Evolutionary conservation across 2,888 invertebrate genomes (phyloP).

Genomic region (Heliothis peltigera): DNA sequence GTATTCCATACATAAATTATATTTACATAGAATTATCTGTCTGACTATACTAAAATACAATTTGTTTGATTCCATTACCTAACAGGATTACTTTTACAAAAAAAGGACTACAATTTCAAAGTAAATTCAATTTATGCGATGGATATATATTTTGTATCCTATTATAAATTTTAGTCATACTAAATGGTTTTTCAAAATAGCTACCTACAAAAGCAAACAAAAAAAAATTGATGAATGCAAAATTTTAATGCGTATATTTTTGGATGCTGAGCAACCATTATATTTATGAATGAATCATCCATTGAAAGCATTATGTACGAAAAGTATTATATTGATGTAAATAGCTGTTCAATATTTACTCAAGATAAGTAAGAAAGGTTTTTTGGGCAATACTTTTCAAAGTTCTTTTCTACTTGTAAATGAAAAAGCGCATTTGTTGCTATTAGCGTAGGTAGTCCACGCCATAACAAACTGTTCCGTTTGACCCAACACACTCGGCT

Average conservation of each 20-base stretch:
- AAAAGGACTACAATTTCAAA: too few species aligned
- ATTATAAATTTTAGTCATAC: neutral
- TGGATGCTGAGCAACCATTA: neutral
- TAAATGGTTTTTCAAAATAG: neutral
- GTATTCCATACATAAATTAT: too few species aligned
- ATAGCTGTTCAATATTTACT: constrained; percentile 1
- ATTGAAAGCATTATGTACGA: constrained; percentile 4
- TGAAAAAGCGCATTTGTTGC: constrained; percentile 59
- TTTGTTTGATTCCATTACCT: too few species aligned
- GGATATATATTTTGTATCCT: constrained; percentile 1
- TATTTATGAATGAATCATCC: neutral
- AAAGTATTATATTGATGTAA: constrained; percentile 10
- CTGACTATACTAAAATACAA: too few species aligned
- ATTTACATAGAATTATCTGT: too few species aligned
- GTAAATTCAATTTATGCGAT: neutral
- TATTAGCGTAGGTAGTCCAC: constrained; percentile 62
- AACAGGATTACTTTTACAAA: too few species aligned
- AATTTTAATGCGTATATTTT: neutral
- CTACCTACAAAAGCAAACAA: neutral
- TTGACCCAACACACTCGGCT: constrained; percentile 56
- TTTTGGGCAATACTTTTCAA: constrained; percentile 5
- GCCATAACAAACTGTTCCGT: constrained; percentile 64
- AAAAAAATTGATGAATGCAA: neutral
- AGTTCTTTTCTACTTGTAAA: constrained; percentile 37
- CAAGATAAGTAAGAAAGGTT: constrained; percentile 9